Evolutionary conservation across 2,113 vertebrate genomes (phyloP).

Genomic region (Cyprinus carpio): DNA sequence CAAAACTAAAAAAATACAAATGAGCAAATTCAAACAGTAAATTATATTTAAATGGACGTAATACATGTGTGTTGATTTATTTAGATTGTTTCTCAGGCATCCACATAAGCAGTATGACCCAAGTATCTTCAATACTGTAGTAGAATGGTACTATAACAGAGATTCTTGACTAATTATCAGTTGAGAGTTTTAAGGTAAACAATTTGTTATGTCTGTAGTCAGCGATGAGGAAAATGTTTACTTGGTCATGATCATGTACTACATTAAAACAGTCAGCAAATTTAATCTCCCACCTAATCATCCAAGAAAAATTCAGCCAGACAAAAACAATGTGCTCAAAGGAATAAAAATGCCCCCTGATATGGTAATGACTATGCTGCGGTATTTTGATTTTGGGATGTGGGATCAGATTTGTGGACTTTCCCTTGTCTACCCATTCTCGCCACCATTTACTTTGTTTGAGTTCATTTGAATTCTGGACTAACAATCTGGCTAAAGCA

Average conservation of each 20-base stretch:
- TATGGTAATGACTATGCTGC: constrained; percentile 6
- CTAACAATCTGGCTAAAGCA: constrained; percentile 11
- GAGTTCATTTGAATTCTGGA: background rate
- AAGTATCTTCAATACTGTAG: background rate
- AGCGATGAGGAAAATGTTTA: background rate
- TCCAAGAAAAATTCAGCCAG: background rate
- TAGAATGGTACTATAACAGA: background rate
- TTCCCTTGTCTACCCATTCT: constrained; percentile 1
- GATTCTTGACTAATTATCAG: background rate
- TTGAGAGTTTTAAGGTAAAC: background rate
- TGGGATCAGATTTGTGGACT: constrained; percentile 35
- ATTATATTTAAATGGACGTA: background rate
- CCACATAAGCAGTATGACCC: background rate
- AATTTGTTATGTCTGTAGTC: background rate
- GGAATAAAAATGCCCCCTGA: constrained; percentile 11
- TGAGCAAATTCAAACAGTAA: background rate
- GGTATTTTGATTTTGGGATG: constrained; percentile 22
- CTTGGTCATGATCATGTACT: background rate
- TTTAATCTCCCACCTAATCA: background rate
- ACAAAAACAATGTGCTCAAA: constrained; percentile 1
- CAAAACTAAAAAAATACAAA: background rate
- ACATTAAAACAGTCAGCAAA: background rate
- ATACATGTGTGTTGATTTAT: background rate
- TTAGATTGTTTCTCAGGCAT: background rate
- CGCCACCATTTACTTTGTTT: background rate